Evolutionary conservation across 1,140 invertebrate species (phyloP), one percentile per base, ranked within the genome.

Genomic region (Vanessa atalanta): DNA sequence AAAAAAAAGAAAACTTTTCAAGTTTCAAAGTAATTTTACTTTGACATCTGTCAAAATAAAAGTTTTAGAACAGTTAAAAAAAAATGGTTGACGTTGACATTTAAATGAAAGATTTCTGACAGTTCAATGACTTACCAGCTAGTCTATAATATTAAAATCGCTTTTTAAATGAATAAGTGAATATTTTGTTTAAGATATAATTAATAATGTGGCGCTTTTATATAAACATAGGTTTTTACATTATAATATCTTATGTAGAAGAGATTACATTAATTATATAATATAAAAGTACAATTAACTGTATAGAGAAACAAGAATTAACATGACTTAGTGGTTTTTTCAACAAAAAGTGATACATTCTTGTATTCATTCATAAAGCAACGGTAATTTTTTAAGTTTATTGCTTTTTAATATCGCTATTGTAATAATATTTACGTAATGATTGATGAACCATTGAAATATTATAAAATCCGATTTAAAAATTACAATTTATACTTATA

Each of bases 91-190:
- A 14, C 4, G 48, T 15, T 50, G 13, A 50, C 13, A 50, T 15
- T 50, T 50, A 13, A 14, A 50, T 6, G 15, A 50, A 68, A 57
- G 37, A 69, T 67, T 73, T 79, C 64, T 76, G 74, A 73, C 61
- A 73, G 68, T 71, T 68, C 77, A 50, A 79, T 63, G 71, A 65
- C 72, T 51, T 37, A 78, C 74, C 74, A 79, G 63, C 81, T 80
- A 82, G 81, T 80, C 81, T 80, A 78, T 77, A 80, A 76, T 75
- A 70, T 79, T 75, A 78, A 75, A 76, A 79, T 60, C 57, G 77
- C 77, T 79, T 79, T 73, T 53, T 53, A 16, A 73, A 74, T 73
- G 37, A 66, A 65, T 73, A 66, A 75, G 68, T 60, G 43, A 70
- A 68, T 69, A 26, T 51, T 70, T 70, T 20, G 51, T 16, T 53